These are phyloP conservation scores for Melinaea marsaeus DNA, from an alignment of 2,888 invertebrate genomes.

Conservation along the genomic window DNA sequence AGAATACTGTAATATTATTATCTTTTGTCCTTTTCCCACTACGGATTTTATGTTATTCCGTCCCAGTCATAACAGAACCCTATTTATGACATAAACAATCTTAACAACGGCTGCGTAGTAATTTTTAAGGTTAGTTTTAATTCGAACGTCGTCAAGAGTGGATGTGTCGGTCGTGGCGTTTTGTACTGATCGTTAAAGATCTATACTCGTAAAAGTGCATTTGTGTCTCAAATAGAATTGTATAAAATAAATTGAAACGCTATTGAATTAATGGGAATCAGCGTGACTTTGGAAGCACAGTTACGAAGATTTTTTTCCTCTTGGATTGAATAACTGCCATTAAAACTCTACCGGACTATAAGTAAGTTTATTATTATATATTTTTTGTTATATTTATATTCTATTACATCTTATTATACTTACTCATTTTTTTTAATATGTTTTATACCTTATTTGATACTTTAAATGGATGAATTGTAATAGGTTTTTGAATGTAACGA, in stretches of 20 bases:
- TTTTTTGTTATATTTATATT: neutral
- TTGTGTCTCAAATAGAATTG: slow-evolving; percentile 45
- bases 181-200: slow-evolving; percentile 45
- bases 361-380: neutral
- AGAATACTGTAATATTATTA: neutral
- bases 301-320: slow-evolving; percentile 1
- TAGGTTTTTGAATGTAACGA: neutral
- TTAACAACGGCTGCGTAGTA: slow-evolving; percentile 63
- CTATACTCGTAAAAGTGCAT: slow-evolving; percentile 63
- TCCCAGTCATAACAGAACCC: slow-evolving; percentile 60
- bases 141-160: slow-evolving; percentile 60
- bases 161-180: slow-evolving; percentile 44
- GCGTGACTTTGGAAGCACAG: slow-evolving; percentile 43
- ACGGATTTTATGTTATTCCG: slow-evolving; percentile 21
- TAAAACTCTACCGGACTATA: neutral
- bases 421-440: neutral
- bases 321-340: slow-evolving; percentile 10
- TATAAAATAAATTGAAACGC: slow-evolving; percentile 39
- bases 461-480: neutral
- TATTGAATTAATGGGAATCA: slow-evolving; percentile 40
- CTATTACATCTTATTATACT: neutral
- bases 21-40: slow-evolving; percentile 17
- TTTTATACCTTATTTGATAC: neutral
- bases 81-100: slow-evolving; percentile 67
- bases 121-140: slow-evolving; percentile 75